Evolutionary conservation across 1,140 invertebrate species (phyloP).

Genomic region (Brachionus asplanchnoidis): DNA sequence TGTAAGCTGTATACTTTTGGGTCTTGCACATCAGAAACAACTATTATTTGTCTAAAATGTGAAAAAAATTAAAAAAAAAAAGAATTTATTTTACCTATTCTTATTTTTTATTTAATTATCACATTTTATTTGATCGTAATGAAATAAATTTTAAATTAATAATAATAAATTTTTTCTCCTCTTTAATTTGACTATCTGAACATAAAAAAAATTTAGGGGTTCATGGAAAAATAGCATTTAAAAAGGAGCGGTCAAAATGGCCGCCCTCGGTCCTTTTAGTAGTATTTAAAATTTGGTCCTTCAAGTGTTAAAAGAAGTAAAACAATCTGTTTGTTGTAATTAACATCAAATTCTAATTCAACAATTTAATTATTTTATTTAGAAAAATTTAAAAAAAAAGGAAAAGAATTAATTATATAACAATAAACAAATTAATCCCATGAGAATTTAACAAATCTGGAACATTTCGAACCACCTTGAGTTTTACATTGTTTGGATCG

Average conservation of each 20-base stretch:
- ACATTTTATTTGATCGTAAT: background rate
- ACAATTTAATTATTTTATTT: background rate
- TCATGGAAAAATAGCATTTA: too few relatives aligned
- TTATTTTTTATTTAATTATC: background rate
- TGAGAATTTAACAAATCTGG: slow-evolving; percentile 31
- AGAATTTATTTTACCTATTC: background rate
- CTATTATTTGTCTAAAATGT: background rate
- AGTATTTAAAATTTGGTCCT: too few relatives aligned
- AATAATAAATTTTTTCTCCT: background rate
- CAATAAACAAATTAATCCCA: slow-evolving; percentile 33
- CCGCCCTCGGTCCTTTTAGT: too few relatives aligned
- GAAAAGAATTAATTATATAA: background rate
- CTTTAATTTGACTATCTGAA: too few relatives aligned
- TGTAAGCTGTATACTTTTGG: background rate
- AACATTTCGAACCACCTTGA: background rate
- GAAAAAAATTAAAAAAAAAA: background rate
- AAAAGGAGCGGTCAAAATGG: too few relatives aligned
- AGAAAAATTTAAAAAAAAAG: background rate
- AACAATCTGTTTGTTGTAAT: too few relatives aligned
- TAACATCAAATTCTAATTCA: too few relatives aligned
- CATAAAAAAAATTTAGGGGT: too few relatives aligned
- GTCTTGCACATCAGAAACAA: background rate
- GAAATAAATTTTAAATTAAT: background rate
- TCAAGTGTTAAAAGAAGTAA: too few relatives aligned
- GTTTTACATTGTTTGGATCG: slow-evolving; percentile 20